These are phyloP conservation scores for Capromys pilorides DNA, from an alignment of 2,797 vertebrate species.

Conservation along the genomic window DNA sequence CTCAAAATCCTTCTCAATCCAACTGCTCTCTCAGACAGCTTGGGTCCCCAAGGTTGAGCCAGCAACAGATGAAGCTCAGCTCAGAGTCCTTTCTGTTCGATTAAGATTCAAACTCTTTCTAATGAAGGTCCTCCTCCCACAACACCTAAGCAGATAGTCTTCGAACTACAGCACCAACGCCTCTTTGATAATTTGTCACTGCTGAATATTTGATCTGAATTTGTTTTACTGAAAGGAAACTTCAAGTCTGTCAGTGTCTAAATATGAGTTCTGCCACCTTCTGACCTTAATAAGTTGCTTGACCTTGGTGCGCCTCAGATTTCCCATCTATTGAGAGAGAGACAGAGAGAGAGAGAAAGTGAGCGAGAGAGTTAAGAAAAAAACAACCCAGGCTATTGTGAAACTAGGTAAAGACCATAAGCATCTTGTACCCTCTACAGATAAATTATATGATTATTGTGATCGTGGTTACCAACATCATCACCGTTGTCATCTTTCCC, in stretches of 20 bases:
- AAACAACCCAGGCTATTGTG: background rate
- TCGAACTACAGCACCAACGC: background rate
- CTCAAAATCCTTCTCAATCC: background rate
- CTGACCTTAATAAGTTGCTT: background rate
- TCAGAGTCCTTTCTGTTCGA: background rate
- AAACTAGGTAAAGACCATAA: background rate
- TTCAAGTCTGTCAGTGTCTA: background rate
- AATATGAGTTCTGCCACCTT: background rate
- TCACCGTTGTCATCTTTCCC: background rate
- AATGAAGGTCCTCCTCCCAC: background rate
- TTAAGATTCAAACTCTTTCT: background rate
- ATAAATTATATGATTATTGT: constrained; percentile 25
- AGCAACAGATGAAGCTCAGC: no score
- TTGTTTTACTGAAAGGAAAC: background rate
- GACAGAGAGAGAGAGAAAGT: no score
- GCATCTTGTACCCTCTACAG: constrained; percentile 11
- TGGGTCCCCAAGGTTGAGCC: background rate
- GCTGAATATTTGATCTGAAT: background rate
- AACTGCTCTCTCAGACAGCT: background rate
- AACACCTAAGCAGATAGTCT: background rate
- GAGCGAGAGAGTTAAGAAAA: background rate
- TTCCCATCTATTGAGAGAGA: background rate
- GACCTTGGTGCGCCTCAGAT: background rate
- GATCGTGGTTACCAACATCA: background rate
- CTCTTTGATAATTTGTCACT: fast-evolving